phyloP scores from a whole-genome alignment of 2,797 vertebrate genomes.

The Hipposideros larvatus region DNA sequence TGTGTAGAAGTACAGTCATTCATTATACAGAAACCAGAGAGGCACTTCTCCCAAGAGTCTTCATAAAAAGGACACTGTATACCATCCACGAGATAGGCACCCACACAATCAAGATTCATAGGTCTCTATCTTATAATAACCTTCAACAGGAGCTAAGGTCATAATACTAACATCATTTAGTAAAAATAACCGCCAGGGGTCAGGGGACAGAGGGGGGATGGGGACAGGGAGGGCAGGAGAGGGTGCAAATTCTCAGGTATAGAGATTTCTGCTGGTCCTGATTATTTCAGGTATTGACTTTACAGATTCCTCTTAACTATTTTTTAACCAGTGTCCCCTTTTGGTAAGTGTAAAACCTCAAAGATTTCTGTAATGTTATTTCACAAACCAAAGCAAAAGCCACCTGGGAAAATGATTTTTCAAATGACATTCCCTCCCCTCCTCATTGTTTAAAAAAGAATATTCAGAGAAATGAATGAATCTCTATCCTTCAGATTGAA shows the following conservation, averaged over 20 bases:
- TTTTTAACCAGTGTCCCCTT: conserved; percentile 3
- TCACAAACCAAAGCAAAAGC: conserved; percentile 49
- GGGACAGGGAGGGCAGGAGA: too few species aligned
- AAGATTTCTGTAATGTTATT: not conserved
- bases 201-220: too few species aligned
- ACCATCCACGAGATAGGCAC: not conserved
- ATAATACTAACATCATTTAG: not conserved
- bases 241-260: not conserved
- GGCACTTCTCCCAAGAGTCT: conserved; percentile 38
- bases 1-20: conserved; percentile 71
- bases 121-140: not conserved
- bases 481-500: not conserved
- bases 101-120: not conserved
- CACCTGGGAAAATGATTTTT: conserved; percentile 1
- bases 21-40: conserved; percentile 69
- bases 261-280: not conserved
- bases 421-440: not conserved
- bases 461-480: not conserved
- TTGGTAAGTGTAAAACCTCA: not conserved
- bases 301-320: not conserved
- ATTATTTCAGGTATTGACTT: not conserved
- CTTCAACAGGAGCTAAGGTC: not conserved
- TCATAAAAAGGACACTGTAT: not conserved
- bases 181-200: not conserved
- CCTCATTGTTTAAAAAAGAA: not conserved